Conservation (phyloP, 92 coral and sea anemone genomes). For the Paragorgia papillata region DNA sequence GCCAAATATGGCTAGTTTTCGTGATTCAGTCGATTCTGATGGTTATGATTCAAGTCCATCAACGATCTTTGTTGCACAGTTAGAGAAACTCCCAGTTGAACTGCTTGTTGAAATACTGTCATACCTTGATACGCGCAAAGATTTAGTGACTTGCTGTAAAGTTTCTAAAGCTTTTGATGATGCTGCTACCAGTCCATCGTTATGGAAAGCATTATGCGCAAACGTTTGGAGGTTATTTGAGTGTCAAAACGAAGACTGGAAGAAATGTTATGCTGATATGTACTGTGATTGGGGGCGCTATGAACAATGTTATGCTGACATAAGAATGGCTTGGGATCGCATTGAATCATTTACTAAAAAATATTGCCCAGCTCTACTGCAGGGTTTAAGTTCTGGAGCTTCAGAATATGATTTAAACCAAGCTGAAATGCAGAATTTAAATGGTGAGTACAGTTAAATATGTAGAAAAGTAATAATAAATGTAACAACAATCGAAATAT, state of each 20-base stretch:
- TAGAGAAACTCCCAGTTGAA: slow-evolving; percentile 66
- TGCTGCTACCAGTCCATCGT: slow-evolving; percentile 61
- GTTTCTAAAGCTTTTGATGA: slow-evolving; percentile 73
- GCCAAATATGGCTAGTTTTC: neutral
- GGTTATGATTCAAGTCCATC: neutral
- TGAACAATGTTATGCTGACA: slow-evolving; percentile 79
- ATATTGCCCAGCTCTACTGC: slow-evolving; percentile 68
- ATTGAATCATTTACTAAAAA: slow-evolving; percentile 75
- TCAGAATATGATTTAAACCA: slow-evolving; percentile 71
- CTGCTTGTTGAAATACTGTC: slow-evolving; percentile 80
- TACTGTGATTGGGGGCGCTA: slow-evolving; percentile 76
- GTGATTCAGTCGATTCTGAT: slow-evolving; percentile 53
- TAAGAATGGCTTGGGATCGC: slow-evolving; percentile 82
- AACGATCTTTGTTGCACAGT: slow-evolving; percentile 12
- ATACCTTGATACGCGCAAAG: slow-evolving; percentile 61
- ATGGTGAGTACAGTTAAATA: slow-evolving; percentile 63
- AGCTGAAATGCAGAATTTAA: slow-evolving; percentile 61
- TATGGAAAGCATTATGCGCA: slow-evolving; percentile 88
- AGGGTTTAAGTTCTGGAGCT: slow-evolving; percentile 75
- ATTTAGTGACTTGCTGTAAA: slow-evolving; percentile 70
- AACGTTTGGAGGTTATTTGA: slow-evolving; percentile 74
- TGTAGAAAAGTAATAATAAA: too few species aligned
- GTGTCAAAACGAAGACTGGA: slow-evolving; percentile 75
- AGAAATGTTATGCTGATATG: slow-evolving; percentile 58
- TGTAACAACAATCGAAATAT: too few species aligned